Evolutionary conservation across 2,888 invertebrate genomes (phyloP), one percentile per base, ranked within the genome.

Genomic region (Acanthococcus lagerstroemiae): DNA sequence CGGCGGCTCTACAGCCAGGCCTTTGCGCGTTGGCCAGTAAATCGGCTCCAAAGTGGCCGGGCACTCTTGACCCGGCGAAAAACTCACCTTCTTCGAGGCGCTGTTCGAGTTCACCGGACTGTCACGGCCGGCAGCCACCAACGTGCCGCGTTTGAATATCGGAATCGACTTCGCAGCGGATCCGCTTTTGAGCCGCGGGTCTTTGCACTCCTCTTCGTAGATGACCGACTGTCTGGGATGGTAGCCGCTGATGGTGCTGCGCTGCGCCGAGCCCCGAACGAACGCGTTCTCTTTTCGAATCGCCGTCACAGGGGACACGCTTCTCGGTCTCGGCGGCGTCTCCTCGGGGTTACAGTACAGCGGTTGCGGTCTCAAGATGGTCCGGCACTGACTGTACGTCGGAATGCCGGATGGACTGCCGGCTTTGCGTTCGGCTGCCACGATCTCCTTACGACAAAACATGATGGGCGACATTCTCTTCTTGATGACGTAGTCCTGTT

Each of bases 11-110:
- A 69, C 68, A 9, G 71, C 70, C 1, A 67, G 63, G 0, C 71
- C 71, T 65, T 70, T 72, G 17, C 71, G 67, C 2, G 71, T 72
- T 6, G 71, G 71, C 71, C 71, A 72, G 27, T 68, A 68, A 7
- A 67, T 68, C 27, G 57, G 66, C 6, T 58, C 65, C 9, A 66
- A 60, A 30, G 67, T 67, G 9, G 63, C 44, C 44, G 67, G 55
- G 26, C 50, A 67, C 25, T 69, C 66, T 26, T 61, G 68, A 55
- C 25, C 25, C 5, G 68, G 69, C 1, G 69, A 68, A 54, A 71
- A 71, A 60, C 71, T 71, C 7, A 71, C 71, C 15, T 69, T 44
- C 56, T 71, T 71, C 0, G 70, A 68, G 6, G 52, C 65, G 17
- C 68, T 67, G 9, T 67, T 65, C 9, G 68, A 9, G 12, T 21